Evolutionary conservation across 2,888 invertebrate genomes (phyloP).

Genomic region (Polyploca ridens): DNA sequence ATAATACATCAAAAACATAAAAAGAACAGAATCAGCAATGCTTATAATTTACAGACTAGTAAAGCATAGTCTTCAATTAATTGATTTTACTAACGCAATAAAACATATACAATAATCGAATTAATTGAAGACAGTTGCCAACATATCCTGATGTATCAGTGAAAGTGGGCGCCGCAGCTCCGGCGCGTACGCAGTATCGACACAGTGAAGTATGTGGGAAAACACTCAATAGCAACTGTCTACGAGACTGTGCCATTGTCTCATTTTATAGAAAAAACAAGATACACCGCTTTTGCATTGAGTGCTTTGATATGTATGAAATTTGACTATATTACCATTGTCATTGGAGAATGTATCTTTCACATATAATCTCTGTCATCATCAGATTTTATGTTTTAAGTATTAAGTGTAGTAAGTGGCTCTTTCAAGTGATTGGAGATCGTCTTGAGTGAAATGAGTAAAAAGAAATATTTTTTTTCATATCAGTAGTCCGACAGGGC

Average conservation of each 20-base stretch:
- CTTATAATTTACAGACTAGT: no score
- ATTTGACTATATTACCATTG: slow-evolving; percentile 5
- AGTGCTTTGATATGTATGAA: slow-evolving; percentile 4
- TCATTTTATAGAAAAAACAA: background rate
- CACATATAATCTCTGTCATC: background rate
- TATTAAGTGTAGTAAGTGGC: background rate
- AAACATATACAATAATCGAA: background rate
- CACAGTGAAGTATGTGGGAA: slow-evolving; percentile 29
- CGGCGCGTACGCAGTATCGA: slow-evolving; percentile 26
- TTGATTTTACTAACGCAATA: no score
- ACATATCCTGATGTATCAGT: slow-evolving; percentile 42
- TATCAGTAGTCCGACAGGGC: no score
- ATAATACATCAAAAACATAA: no score
- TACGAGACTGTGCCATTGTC: slow-evolving; percentile 4
- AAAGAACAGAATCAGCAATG: no score
- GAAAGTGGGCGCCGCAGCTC: slow-evolving; percentile 43
- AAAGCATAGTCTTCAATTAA: no score
- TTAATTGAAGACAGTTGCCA: slow-evolving; percentile 16
- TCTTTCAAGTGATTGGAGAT: background rate
- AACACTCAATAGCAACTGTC: slow-evolving; percentile 12
- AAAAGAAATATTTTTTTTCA: no score
- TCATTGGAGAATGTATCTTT: background rate
- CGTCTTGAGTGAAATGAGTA: no score
- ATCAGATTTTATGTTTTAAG: background rate
- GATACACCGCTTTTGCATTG: background rate